Conservation (phyloP, 2,888 invertebrate genomes). For the Frankliniella intonsa region DNA sequence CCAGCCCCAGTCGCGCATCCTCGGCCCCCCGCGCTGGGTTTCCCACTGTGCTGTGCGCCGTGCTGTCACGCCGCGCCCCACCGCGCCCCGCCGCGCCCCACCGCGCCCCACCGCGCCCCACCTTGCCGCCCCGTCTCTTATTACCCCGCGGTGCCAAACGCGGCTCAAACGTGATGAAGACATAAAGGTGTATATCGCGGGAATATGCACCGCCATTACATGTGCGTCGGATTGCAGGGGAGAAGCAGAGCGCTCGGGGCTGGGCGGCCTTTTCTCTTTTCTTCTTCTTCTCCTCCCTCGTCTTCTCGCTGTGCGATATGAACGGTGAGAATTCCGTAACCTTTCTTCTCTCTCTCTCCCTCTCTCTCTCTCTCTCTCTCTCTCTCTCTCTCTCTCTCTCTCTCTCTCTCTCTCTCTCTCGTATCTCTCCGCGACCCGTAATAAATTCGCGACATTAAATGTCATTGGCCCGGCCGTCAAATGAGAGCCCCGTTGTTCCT, state of each 20-base stretch:
- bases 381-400: not conserved
- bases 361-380: not conserved
- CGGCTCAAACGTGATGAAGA: not conserved
- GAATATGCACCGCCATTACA: not conserved
- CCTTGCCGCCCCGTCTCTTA: not conserved
- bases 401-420: not conserved
- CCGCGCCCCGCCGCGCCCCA: not conserved
- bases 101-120: too few relatives aligned
- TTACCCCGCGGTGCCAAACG: too few relatives aligned
- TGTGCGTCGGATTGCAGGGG: not conserved
- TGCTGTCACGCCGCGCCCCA: too few relatives aligned
- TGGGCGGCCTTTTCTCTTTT: not conserved
- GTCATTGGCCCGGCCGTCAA: not conserved
- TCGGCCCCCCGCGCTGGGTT: too few relatives aligned
- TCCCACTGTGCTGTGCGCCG: too few relatives aligned
- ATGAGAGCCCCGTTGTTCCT: not conserved
- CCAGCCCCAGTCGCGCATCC: too few relatives aligned
- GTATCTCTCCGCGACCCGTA: not conserved
- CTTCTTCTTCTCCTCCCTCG: too few relatives aligned
- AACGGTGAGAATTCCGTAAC: constrained; percentile 3
- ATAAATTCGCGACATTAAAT: constrained; percentile 19
- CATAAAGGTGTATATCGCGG: not conserved
- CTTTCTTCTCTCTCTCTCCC: not conserved
- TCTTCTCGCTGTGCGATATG: not conserved
- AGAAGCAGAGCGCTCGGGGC: not conserved